These are phyloP conservation scores for Gadus macrocephalus DNA, from an alignment of 2,113 vertebrate species.

Conservation along the genomic window DNA sequence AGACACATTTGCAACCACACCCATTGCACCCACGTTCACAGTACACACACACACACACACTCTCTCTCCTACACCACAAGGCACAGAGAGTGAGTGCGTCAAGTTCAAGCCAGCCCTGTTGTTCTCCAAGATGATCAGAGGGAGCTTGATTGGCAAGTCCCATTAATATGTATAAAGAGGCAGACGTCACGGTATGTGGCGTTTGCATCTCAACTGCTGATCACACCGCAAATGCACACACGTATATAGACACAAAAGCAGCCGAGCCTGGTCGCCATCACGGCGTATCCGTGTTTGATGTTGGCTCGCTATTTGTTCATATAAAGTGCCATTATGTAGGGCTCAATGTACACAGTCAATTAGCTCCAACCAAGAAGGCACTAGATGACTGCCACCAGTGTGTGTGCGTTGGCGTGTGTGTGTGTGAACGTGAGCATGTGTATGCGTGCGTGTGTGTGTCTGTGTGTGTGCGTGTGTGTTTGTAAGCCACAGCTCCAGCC, in stretches of 20 bases:
- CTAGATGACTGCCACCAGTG: neutral
- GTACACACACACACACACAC: neutral
- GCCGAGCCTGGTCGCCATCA: slow-evolving; percentile 25
- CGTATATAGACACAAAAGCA: slow-evolving; percentile 36
- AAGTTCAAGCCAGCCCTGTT: slow-evolving; percentile 25
- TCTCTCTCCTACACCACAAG: neutral
- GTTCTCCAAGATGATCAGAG: slow-evolving; percentile 30
- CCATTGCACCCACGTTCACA: neutral
- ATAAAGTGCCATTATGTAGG: slow-evolving; percentile 45
- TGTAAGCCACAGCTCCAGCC: neutral
- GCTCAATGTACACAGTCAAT: slow-evolving; percentile 44
- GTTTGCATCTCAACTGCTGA: neutral
- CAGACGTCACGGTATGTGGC: slow-evolving; percentile 11
- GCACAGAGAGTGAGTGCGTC: slow-evolving; percentile 29
- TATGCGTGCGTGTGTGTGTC: neutral
- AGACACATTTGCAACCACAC: too few relatives aligned
- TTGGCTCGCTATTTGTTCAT: slow-evolving; percentile 52
- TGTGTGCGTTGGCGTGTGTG: neutral
- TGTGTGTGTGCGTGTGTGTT: neutral
- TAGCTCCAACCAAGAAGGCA: slow-evolving; percentile 33
- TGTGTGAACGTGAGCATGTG: neutral
- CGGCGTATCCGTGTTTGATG: slow-evolving; percentile 43
- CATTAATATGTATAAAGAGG: slow-evolving; percentile 42
- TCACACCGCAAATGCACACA: neutral
- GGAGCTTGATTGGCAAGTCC: slow-evolving; percentile 49